These are phyloP conservation scores for Takifugu rubripes DNA, from an alignment of 2,797 vertebrate species.

Conservation along the genomic window DNA sequence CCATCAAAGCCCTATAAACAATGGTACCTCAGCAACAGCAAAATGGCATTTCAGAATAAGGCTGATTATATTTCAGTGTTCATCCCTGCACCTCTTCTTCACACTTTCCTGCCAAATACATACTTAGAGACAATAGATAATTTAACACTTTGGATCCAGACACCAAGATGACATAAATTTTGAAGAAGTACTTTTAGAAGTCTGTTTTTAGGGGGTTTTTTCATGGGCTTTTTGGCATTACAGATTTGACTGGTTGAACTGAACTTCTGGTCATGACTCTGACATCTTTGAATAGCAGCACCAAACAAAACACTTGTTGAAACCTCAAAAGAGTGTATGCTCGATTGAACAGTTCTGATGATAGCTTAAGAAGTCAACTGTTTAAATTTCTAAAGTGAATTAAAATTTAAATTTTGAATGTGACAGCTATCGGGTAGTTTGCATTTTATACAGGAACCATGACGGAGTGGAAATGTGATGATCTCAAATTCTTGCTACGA, in stretches of 20 bases:
- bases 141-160: conserved; percentile 65
- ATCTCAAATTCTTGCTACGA: too few species aligned
- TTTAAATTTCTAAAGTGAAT: background rate
- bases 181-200: conserved; percentile 44
- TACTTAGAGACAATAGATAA: conserved; percentile 74
- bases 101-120: conserved; percentile 67
- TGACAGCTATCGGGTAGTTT: too few species aligned
- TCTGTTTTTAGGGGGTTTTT: conserved; percentile 3
- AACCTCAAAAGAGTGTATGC: background rate
- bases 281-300: conserved; percentile 15
- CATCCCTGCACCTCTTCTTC: conserved; percentile 45
- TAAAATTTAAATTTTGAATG: background rate
- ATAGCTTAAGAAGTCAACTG: background rate
- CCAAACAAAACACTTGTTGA: background rate
- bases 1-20: conserved; percentile 78
- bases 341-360: background rate
- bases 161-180: conserved; percentile 49
- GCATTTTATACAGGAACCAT: too few species aligned
- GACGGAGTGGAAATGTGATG: too few species aligned
- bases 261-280: conserved; percentile 20
- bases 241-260: conserved; percentile 24
- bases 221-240: background rate
- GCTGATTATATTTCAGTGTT: conserved; percentile 62
- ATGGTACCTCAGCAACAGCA: conserved; percentile 72
- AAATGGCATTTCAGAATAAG: conserved; percentile 74